A percentile compares a stretch with the other conserved stretches of the same genome.
Evolutionary conservation across 2,113 vertebrate species (phyloP).

Genomic region (Protobothrops mucrosquamatus): DNA sequence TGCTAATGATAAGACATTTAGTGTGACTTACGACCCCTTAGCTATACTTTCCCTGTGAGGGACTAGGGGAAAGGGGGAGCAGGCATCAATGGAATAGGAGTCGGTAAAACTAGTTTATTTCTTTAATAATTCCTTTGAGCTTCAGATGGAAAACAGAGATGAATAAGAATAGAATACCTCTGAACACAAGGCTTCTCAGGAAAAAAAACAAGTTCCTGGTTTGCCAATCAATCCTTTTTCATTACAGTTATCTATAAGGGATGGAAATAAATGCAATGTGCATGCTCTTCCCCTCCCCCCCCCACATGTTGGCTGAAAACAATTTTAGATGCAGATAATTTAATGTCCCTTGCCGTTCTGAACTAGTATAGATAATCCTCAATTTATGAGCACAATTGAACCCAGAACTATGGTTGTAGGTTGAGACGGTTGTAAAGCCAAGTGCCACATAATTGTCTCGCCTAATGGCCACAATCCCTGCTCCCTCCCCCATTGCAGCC

Average conservation of each 20-base stretch:
- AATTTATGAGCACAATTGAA: background rate
- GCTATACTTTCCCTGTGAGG: background rate
- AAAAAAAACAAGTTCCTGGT: background rate
- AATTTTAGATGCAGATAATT: background rate
- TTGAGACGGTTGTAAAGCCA: background rate
- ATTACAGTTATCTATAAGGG: background rate
- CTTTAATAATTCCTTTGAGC: background rate
- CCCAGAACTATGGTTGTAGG: background rate
- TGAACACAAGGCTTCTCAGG: background rate
- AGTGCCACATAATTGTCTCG: background rate
- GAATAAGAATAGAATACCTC: background rate
- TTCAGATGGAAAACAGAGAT: background rate
- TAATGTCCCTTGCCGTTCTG: background rate
- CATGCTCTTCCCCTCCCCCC: accelerated
- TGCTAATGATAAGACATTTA: background rate
- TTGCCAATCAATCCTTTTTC: background rate
- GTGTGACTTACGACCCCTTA: background rate
- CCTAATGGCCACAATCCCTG: background rate
- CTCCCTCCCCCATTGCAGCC: background rate
- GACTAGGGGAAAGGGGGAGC: background rate
- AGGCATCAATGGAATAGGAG: background rate
- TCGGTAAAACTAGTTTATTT: background rate
- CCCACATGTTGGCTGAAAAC: background rate
- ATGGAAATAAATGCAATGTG: background rate
- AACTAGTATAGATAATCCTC: background rate